These are phyloP conservation scores for Acrossocheilus wenchowensis DNA, from an alignment of 2,797 vertebrate species.

Conservation along the genomic window DNA sequence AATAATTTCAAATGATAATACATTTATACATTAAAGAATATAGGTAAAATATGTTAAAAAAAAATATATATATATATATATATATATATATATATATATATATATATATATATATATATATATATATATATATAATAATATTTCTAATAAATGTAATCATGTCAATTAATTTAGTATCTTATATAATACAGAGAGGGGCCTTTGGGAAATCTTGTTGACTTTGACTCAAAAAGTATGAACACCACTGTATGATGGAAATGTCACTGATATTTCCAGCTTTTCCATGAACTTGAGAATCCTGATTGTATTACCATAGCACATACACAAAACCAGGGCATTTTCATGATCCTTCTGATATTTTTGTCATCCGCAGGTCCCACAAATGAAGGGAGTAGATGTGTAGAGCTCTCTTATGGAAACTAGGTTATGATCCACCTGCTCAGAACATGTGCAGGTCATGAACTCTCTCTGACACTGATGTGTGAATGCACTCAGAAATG, in stretches of 20 bases:
- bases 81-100: neutral
- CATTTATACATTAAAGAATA: neutral
- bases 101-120: neutral
- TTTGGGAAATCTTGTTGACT: no score
- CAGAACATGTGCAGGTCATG: constrained; percentile 59
- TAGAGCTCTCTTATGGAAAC: constrained; percentile 30
- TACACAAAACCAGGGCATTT: neutral
- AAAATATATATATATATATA: neutral
- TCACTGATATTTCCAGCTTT: neutral
- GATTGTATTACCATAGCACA: neutral
- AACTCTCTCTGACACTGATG: constrained; percentile 71
- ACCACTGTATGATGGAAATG: neutral
- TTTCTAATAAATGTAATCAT: neutral
- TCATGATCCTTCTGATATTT: neutral
- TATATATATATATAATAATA: neutral
- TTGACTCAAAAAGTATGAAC: neutral
- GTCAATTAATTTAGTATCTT: no score
- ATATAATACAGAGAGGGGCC: neutral
- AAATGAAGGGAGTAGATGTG: neutral
- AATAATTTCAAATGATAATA: no score
- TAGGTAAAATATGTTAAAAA: neutral
- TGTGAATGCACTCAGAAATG: constrained; percentile 66
- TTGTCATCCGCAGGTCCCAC: neutral
- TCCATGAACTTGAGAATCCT: neutral
- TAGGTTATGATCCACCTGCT: constrained; percentile 64